Evolutionary conservation across 2,888 invertebrate species (phyloP), one percentile per base, ranked within the genome.

Genomic region (Coleophora flavipennella): DNA sequence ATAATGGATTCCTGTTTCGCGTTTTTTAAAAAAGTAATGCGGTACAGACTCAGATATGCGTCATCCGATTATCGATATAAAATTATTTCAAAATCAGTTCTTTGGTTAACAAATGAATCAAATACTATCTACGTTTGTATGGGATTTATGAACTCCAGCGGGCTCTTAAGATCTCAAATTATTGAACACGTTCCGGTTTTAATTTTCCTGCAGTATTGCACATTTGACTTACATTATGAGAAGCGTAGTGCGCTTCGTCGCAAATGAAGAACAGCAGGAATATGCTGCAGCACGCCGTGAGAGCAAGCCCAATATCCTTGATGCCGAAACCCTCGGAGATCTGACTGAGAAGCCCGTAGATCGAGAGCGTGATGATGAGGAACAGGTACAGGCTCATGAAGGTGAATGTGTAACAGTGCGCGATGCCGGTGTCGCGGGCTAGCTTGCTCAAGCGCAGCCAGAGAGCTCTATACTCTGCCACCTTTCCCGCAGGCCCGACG

Each of bases 231-330:
- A 90, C 91, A 67, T 90, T 90, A 50, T 90, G 88, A 0, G 91
- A 90, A 3, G 91, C 91, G 53, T 90, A 89, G 59, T 91, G 91
- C 0, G 91, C 91, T 61, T 91, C 90, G 50, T 92, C 91, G 53
- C 91, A 91, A 44, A 91, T 89, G 49, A 90, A 90, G 64, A 90
- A 91, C n/a, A 92, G 67, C 35, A 91, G 57, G 31, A 86, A 87
- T 31, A 89, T 86, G 41, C 90, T 90, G 69, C 89, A 89, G 8
- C 86, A 59, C 0, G 91, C 91, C 1, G 91, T 91, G 31, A 91
- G 75, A 0, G 89, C 88, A 20, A 91, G 59, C 0, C 91, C 91
- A 39, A 92, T 88, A 53, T 92, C 91, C 61, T 91, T 91, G 11
- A 87, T 76, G n/a, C 91, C 90, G 41, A 91, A 88, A 0, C 92